phyloP scores from a whole-genome alignment of 2,797 vertebrate species.

The Notamacropus eugenii region DNA sequence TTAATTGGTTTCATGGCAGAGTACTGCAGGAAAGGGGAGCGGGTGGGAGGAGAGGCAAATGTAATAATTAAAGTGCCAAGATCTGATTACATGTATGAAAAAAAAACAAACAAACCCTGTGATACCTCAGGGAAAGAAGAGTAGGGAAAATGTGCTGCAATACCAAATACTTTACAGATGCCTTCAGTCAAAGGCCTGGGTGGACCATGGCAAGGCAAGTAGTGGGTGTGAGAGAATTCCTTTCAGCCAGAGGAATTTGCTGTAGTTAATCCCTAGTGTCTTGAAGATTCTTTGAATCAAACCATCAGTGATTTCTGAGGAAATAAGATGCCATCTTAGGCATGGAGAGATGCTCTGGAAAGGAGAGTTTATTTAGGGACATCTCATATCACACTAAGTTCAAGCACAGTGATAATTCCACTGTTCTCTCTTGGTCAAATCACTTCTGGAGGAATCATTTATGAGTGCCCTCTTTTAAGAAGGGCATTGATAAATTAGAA shows the following conservation, averaged over 20 bases:
- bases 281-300: constrained; percentile 40
- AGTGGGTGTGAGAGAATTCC: constrained; percentile 10
- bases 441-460: neutral
- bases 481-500: neutral
- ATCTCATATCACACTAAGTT: neutral
- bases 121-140: neutral
- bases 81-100: neutral
- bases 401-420: neutral
- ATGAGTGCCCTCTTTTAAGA: neutral
- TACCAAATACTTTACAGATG: constrained; percentile 4
- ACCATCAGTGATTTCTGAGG: constrained; percentile 21
- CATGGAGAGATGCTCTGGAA: constrained; percentile 28
- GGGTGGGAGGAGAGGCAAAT: neutral
- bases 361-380: neutral
- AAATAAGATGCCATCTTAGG: constrained; percentile 32
- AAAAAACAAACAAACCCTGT: neutral
- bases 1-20: neutral
- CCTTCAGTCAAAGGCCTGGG: constrained; percentile 50
- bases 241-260: neutral
- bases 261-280: constrained; percentile 36
- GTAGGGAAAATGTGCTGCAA: neutral
- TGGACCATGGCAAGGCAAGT: constrained; percentile 39
- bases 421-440: neutral
- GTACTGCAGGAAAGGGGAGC: neutral
- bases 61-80: neutral